A percentile compares a stretch with the other conserved stretches of the same genome.
These are phyloP conservation scores for Stenodema calcarata DNA, from an alignment of 2,888 invertebrate species.

Conservation along the genomic window DNA sequence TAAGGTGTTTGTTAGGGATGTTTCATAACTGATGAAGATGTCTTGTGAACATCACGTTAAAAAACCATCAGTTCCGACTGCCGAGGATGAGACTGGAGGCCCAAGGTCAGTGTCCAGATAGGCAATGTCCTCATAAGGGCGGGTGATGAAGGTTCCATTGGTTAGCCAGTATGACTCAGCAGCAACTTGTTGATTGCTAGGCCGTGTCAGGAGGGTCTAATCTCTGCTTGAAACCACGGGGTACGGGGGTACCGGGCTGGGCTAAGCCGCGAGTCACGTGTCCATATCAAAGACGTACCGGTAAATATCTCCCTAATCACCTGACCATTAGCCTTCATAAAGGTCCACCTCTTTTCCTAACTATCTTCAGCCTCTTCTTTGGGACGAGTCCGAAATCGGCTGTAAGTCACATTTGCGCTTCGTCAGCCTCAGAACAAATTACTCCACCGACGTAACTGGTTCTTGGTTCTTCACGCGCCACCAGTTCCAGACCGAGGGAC, in stretches of 20 bases:
- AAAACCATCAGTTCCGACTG: conserved; percentile 9
- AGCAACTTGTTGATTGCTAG: conserved; percentile 31
- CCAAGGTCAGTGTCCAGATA: background rate
- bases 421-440: conserved; percentile 30
- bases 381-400: background rate
- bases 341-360: background rate
- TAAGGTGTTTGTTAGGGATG: background rate
- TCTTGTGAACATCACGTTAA: conserved; percentile 3
- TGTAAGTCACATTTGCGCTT: conserved; percentile 13
- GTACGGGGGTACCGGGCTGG: background rate
- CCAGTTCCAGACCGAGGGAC: background rate
- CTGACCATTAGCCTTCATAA: conserved; percentile 19
- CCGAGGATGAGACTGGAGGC: background rate
- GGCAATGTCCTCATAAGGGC: conserved; percentile 31
- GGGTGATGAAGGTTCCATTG: conserved; percentile 14
- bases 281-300: background rate
- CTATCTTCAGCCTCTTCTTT: background rate
- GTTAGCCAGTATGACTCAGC: conserved; percentile 30
- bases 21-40: background rate
- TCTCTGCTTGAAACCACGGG: background rate
- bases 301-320: conserved; percentile 33
- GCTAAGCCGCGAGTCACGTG: conserved; percentile 28
- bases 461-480: background rate
- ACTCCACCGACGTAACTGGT: conserved; percentile 1
- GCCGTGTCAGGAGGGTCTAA: background rate